Base-by-base conservation (phyloP, 2,113 vertebrate species). In the Theristicus caerulescens region DNA sequence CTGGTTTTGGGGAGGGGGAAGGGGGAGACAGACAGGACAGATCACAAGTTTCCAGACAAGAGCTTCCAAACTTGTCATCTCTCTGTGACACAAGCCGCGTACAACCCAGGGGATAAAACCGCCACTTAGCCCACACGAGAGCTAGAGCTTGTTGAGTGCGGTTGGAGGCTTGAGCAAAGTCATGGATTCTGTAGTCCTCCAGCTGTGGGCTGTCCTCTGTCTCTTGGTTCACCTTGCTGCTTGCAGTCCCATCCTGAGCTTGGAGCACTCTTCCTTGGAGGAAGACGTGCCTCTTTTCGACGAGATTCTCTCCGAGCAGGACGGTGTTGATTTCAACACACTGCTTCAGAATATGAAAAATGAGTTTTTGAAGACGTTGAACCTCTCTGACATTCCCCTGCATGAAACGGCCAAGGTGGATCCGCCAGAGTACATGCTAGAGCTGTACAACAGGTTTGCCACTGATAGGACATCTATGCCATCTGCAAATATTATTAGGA, bases 391-490 rank as follows among this genome's bases (percentile, higher is more conserved):
- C 62, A 97, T 99, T 69, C 98, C 98, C 1, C 64, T 95, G 76
- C 97, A 98, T 6, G 97, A 98, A 73, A 94, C 98, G 0, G 95
- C 95, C 78, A 98, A 98, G 76, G 98, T 99, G 72, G 99, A 99
- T 59, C 99, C 99, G 0, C 99, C 99, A 7, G 99, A 99, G 94
- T 99, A 99, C 98, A 99, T 99, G 99, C 86, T 99, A 93, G 99
- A 99, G 96, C 98, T 99, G 44, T 99, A 99, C 97, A 99, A 99
- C 97, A 99, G 98, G 78, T 99, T 99, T 46, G 99, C 99, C 61
- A 99, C 98, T 2, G 99, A 99, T 82, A 98, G 95, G 84, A 98
- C 98, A 6, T 98, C 99, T 13, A 99, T 99, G 98, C 99, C 99
- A 2, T 99, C 98, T 0, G 99, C 99, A 86, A 99, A 99, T 95